Evolutionary conservation across 1,140 invertebrate species (phyloP), one percentile per base, ranked within the genome.

Genomic region (Euwallacea fornicatus): DNA sequence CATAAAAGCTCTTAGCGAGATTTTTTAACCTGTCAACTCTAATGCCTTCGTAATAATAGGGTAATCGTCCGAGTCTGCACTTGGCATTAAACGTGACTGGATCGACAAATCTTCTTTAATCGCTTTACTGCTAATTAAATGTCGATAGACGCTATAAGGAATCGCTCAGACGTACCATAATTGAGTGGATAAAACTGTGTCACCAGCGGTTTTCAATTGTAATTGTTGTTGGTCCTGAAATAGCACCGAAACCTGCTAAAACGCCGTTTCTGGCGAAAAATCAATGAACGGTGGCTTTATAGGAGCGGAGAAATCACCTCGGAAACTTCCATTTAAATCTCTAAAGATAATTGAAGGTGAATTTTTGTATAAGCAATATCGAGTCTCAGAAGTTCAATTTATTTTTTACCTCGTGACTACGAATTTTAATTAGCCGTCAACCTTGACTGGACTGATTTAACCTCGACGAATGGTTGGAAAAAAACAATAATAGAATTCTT

Each of bases 11-110:
- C 21, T 33, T 33, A 33, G 21, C 21, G 21, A 33, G 4, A 33
- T 33, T 33, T 33, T 33, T 33, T 10, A 50, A 50, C 46, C 13
- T 50, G 46, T 50, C 46, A 50, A 10, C 9, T 11, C 9, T 50
- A 50, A 50, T 50, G 46, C 46, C 13, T 13, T 50, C 7, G n/a
- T n/a, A n/a, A 50, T 50, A 50, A 50, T 50, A 33, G 21, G 21
- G 21, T 33, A 50, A 50, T 50, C 46, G 46, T 6, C 13, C 13
- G 13, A 50, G 46, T 11, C 46, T 50, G 46, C 61, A 63, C 43
- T 63, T 47, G 61, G 61, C 43, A 63, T 46, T 63, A 47, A 63
- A 63, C 61, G 61, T 63, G 61, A 63, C 61, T 47, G 4, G 59
- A 11, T 16, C 11, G 46, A 63, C 61, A 47, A 63, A 63, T 63